A percentile compares a stretch with the other conserved stretches of the same genome.
These are phyloP conservation scores for Caenorhabditis briggsae DNA, from an alignment of 1,140 invertebrate species.

Conservation along the genomic window DNA sequence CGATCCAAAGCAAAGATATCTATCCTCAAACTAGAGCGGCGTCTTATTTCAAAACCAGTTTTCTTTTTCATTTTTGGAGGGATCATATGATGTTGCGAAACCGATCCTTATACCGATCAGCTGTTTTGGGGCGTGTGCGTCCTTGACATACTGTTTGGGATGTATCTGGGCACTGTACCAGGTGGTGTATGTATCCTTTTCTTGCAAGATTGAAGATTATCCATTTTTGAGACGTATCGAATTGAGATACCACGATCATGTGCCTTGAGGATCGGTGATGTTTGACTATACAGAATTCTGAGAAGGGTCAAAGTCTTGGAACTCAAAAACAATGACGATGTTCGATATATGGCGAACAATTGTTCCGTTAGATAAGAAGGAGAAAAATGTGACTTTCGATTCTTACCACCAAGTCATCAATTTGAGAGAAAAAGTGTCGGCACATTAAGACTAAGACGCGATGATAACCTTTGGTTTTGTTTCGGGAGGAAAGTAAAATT, in stretches of 20 bases:
- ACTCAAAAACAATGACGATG: conserved; percentile 23
- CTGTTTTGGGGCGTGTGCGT: conserved; percentile 41
- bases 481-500: too few species aligned
- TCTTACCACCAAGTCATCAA: conserved; percentile 3
- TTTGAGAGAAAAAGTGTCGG: conserved; percentile 19
- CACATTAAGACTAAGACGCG: conserved; percentile 18
- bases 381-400: conserved; percentile 38
- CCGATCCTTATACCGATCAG: neutral
- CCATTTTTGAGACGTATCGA: neutral
- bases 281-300: neutral
- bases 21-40: conserved; percentile 31
- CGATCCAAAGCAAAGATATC: neutral
- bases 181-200: conserved; percentile 45
- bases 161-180: conserved; percentile 22
- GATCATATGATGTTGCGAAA: conserved; percentile 49
- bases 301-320: conserved; percentile 12
- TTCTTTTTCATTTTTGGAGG: too few species aligned
- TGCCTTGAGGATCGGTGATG: neutral
- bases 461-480: conserved; percentile 25
- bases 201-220: conserved; percentile 48
- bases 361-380: conserved; percentile 31
- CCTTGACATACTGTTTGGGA: conserved; percentile 49
- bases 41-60: conserved; percentile 41
- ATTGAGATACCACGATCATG: neutral
- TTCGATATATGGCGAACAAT: conserved; percentile 21